phyloP scores from a whole-genome alignment of 2,797 vertebrate genomes.

The Taeniopygia guttata region DNA sequence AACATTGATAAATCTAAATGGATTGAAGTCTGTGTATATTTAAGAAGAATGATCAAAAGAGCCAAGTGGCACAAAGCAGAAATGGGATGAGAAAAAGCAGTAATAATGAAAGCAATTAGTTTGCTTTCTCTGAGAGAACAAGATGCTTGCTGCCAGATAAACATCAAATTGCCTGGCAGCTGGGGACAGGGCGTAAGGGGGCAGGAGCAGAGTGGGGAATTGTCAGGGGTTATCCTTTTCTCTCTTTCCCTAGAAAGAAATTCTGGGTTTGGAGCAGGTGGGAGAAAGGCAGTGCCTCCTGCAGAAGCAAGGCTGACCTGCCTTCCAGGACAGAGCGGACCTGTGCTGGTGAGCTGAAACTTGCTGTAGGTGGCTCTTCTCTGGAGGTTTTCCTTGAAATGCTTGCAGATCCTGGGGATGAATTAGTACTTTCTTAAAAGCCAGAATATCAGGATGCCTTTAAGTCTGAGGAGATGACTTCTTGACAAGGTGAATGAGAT shows the following conservation, averaged over 20 bases:
- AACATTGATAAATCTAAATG: background rate
- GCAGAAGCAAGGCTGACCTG: background rate
- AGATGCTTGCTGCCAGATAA: conserved; percentile 31
- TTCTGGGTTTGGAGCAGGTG: background rate
- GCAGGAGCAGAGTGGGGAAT: conserved; percentile 5
- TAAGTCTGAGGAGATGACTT: background rate
- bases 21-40: conserved; percentile 14
- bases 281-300: background rate
- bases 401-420: background rate
- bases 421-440: background rate
- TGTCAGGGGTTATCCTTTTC: background rate
- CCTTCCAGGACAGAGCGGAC: background rate
- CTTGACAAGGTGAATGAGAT: background rate
- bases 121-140: conserved; percentile 42
- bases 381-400: background rate
- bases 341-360: background rate
- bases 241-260: background rate
- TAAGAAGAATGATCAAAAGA: conserved; percentile 50
- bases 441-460: background rate
- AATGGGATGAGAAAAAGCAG: conserved; percentile 26
- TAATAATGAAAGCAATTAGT: conserved; percentile 55
- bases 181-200: background rate
- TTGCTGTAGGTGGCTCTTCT: background rate
- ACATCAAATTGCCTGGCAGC: conserved; percentile 32
- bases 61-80: conserved; percentile 27